Evolutionary conservation across 2,797 vertebrate species (phyloP), one percentile per base, ranked within the genome.

Genomic region (Neomorphus geoffroyi): DNA sequence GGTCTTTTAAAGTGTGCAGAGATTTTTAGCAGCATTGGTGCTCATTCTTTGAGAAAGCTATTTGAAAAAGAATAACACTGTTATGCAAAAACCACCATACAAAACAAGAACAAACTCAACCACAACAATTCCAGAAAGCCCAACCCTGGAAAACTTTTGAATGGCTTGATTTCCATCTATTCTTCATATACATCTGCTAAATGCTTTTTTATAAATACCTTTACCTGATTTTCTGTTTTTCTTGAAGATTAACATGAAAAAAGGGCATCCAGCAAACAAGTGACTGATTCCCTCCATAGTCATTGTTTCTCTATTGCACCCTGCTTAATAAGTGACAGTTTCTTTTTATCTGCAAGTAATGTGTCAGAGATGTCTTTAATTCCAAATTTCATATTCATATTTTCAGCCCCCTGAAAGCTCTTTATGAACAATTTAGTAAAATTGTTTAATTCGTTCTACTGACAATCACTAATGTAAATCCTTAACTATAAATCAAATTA

Each of bases 361-460:
- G 54, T 96, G 93, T 93, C 94, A 96, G 46, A 82, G 60, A 35
- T 81, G 22, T 75, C 14, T 72, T 92, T 93, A 82, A 89, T 92
- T 88, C 48, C 22, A 23, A 46, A 79, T 92, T 89, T 89, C 86
- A 78, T 96, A 88, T 92, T 94, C 83, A 43, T 95, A 71, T 93
- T 96, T 94, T 93, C 83, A 94, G 17, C 48, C 45, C 32, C 41
- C 61, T 92, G 39, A 86, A 86, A 93, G 80, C 18, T 61, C 54
- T 88, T 89, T 48, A 23, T 54, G 69, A 93, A 64, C 79, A 81
- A 33, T 93, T 83, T 80, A 66, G 64, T n/a, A 88, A 80, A 87
- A 94, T 64, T 92, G 26, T 92, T 91, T 94, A 71, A 91, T 94
- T 95, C 43, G 35, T 92, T 94, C 71, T 84, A 60, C 77, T 94